Base-by-base conservation (phyloP, 1,140 invertebrate species). In the Dysdera silvatica region DNA sequence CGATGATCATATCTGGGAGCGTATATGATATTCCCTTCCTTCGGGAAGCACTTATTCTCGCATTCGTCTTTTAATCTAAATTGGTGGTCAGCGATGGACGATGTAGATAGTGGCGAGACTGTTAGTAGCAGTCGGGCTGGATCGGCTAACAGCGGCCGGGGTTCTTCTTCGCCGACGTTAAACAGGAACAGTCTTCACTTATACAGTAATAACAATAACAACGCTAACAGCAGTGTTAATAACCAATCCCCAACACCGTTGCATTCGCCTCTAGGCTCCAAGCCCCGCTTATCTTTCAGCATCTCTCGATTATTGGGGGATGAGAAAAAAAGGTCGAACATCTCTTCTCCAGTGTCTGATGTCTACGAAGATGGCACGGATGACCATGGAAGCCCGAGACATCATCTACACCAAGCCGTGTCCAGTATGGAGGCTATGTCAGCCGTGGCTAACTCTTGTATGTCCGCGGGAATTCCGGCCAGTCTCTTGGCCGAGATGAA, bases 231-330 rank as follows among this genome's bases (percentile, higher is more conserved):
- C 24, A 33, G 32, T 7, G 48, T 47, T 20, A 58, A 59, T 29
- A 59, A 59, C 32, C 45, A 43, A 18, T 59, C 56, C 4, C 58
- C 58, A 14, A 61, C 48, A 16, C 48, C 58, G 5, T 18, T 52
- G n/a, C 47, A 51, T 29, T 54, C 59, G 0, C 49, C 49, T 14
- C 28, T 61, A 7, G 52, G 35, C 8, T 20, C 59, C 7, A 68
- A 66, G 29, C 60, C 67, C 20, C 47, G 55, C 8, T 33, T 68
- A 18, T 66, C 68, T 14, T 68, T 65, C 47, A 61, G 64, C 40
- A 68, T 68, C 47, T 59, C 55, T n/a, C 32, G 65, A 20, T 33
- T 66, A 14, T 45, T 66, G n/a, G 59, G 59, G 3, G 59, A 61
- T 31, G 59, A 66, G 29, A 56, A 56, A 26, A 56, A 63, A 29